Evolutionary conservation across 2,113 vertebrate species (phyloP).

Genomic region (Pholis gunnellus): DNA sequence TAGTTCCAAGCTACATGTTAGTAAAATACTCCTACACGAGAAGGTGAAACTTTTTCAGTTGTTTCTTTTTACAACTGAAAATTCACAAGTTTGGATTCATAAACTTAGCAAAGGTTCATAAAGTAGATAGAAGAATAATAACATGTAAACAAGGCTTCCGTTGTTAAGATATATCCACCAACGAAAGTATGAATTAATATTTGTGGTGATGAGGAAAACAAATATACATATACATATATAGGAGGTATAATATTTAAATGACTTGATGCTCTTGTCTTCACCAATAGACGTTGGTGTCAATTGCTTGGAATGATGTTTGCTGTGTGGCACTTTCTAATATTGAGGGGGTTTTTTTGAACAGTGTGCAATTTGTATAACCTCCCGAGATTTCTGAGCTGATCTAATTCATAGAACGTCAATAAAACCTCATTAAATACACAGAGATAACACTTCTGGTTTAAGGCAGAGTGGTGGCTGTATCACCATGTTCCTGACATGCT

Average conservation of each 20-base stretch:
- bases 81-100: neutral
- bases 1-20: neutral
- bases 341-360: neutral
- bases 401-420: slow-evolving; percentile 12
- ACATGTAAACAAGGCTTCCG: neutral
- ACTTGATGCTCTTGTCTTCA: slow-evolving; percentile 2
- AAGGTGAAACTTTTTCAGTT: neutral
- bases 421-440: slow-evolving; percentile 6
- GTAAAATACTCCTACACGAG: neutral
- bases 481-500: slow-evolving; percentile 22
- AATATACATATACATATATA: neutral
- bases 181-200: neutral
- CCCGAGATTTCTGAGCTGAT: neutral
- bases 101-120: neutral
- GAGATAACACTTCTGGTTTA: neutral
- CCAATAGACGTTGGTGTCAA: neutral
- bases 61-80: neutral
- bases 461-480: neutral
- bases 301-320: neutral
- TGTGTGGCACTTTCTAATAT: neutral
- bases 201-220: neutral
- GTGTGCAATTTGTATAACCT: neutral
- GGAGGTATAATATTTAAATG: neutral
- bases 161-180: neutral
- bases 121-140: slow-evolving; percentile 2